Evolutionary conservation across 1,140 invertebrate genomes (phyloP).

Genomic region (Lasioglossum albipes): DNA sequence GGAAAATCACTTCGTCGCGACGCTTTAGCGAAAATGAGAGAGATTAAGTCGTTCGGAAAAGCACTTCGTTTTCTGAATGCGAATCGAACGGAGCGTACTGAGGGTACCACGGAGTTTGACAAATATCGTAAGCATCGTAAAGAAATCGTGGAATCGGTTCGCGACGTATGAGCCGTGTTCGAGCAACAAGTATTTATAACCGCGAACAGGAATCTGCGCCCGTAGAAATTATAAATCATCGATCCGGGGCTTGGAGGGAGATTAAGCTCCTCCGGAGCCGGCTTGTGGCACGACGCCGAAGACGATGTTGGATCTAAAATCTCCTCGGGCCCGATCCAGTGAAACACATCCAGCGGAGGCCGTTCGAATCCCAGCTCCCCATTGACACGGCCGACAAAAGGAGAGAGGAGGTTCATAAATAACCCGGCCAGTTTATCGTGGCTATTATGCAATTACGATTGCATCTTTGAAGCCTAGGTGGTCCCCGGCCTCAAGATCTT

Average conservation of each 20-base stretch:
- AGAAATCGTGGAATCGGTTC: too few species aligned
- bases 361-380: constrained; percentile 64
- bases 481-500: constrained; percentile 65
- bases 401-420: constrained; percentile 74
- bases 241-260: constrained; percentile 22
- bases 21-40: too few species aligned
- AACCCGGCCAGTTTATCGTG: constrained; percentile 73
- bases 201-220: constrained; percentile 33
- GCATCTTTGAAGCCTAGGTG: constrained; percentile 74
- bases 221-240: constrained; percentile 49
- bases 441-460: constrained; percentile 79
- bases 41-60: too few species aligned
- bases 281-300: constrained; percentile 44
- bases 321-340: constrained; percentile 40
- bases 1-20: too few species aligned
- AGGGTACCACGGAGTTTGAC: too few species aligned
- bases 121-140: too few species aligned
- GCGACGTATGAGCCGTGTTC: background rate
- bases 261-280: constrained; percentile 27
- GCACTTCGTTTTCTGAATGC: too few species aligned
- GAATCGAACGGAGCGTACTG: too few species aligned
- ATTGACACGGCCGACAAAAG: constrained; percentile 74
- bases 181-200: constrained; percentile 42
- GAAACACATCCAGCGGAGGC: constrained; percentile 45
- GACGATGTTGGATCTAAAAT: constrained; percentile 50